Conservation (phyloP, 2,113 vertebrate species). For the Trogon surrucura region DNA sequence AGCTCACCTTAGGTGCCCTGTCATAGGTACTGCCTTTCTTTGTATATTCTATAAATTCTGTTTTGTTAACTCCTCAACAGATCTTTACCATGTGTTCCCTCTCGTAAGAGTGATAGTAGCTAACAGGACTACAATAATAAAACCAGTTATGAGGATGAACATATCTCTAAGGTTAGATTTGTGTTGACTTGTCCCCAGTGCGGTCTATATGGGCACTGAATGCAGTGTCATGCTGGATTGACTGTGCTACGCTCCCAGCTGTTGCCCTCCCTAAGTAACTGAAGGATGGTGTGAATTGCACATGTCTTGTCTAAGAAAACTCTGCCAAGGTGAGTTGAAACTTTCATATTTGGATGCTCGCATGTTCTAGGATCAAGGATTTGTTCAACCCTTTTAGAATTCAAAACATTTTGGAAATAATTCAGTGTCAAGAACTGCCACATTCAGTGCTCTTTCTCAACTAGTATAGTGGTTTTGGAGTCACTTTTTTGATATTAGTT, state of each 20-base stretch:
- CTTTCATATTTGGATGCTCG: background rate
- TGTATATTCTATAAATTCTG: rapidly evolving
- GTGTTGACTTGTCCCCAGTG: background rate
- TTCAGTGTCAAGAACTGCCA: background rate
- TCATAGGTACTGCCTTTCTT: background rate
- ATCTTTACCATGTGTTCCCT: background rate
- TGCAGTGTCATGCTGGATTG: rapidly evolving
- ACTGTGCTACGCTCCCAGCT: background rate
- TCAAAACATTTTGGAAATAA: background rate
- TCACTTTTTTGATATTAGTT: background rate
- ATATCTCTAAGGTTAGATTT: background rate
- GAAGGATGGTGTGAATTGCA: background rate
- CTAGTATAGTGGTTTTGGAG: background rate
- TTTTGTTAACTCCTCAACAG: background rate
- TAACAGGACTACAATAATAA: background rate
- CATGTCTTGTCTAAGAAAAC: background rate
- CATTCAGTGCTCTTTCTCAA: background rate
- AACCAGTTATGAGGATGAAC: background rate
- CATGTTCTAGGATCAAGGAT: background rate
- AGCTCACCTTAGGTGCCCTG: background rate
- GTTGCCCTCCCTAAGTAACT: background rate
- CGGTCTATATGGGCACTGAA: background rate
- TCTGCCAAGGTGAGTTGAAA: background rate
- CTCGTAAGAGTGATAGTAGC: background rate
- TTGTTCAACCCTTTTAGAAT: background rate